These are phyloP conservation scores for Okamejei kenojei DNA, from an alignment of 2,797 vertebrate genomes.

Conservation along the genomic window DNA sequence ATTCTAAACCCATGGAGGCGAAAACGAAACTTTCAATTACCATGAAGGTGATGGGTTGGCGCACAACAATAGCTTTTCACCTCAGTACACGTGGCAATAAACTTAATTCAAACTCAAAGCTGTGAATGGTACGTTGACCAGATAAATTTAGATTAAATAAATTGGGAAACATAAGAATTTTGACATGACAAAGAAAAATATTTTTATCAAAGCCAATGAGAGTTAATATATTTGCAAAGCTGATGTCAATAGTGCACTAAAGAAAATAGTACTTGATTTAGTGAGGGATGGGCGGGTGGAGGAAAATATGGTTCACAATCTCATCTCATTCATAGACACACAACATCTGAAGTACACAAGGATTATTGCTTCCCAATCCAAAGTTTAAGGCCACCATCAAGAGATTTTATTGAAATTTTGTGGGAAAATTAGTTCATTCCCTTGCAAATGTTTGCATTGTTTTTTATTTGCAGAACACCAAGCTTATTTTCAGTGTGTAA, in stretches of 20 bases:
- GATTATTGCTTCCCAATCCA: background rate
- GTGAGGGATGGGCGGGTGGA: background rate
- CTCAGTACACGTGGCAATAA: no score
- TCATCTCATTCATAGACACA: background rate
- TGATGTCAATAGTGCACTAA: background rate
- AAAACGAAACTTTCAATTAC: background rate
- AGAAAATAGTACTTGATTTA: background rate
- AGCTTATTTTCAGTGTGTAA: conserved; percentile 27
- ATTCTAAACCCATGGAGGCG: background rate
- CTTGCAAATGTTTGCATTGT: background rate
- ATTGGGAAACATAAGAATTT: background rate
- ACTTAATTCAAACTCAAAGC: no score
- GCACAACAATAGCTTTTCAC: no score
- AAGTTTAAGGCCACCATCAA: background rate
- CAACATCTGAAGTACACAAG: background rate
- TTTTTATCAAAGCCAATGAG: background rate
- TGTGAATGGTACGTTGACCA: background rate
- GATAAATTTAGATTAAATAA: background rate
- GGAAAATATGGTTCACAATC: background rate
- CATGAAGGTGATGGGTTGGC: no score
- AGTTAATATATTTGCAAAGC: background rate
- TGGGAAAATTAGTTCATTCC: background rate
- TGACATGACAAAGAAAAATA: background rate
- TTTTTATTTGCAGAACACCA: conserved; percentile 29
- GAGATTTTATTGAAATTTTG: background rate